Evolutionary conservation across 1,140 invertebrate species (phyloP), one percentile per base, ranked within the genome.

Genomic region (Lanistes nyassanus): DNA sequence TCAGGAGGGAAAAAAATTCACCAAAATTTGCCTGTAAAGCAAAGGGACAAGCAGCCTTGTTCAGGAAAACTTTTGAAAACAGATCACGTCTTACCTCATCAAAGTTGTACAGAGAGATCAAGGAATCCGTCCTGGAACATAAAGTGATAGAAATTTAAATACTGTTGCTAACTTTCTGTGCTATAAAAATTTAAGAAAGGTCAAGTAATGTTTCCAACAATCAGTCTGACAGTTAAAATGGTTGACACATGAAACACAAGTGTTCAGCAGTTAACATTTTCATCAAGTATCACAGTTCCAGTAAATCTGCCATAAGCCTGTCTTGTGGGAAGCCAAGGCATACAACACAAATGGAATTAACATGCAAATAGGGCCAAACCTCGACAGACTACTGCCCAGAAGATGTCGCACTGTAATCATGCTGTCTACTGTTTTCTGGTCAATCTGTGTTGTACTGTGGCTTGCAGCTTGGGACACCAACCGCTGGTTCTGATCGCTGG

Each of bases 361-460:
- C n/a, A n/a, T n/a, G n/a, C n/a, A n/a, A n/a, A n/a, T n/a, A n/a
- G 16, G 36, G 23, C 19, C 56, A 9, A 9, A 72, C 70, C 56
- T 65, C 37, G 71, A 60, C 58, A 76, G 55, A n/a, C 68, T 73
- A 29, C 29, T 58, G 16, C 70, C 64, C 60, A 79, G n/a, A 19
- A 79, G 53, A 29, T 79, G 79, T 9, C 81, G 78, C 2, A 85
- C 74, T 16, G 76, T 74, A 69, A 85, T 76, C 79, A 85, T 76
- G 39, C 42, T 62, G 42, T 82, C 79, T 9, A 85, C 78, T 29
- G 71, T 68, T 3, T 79, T 42, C 58, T 81, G 81, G 37, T 85
- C 80, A 0, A 85, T 76, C 37, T 79, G 66, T 19, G 53, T 82
- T 37, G 76, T 81, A 16, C 56, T 80, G 72, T 85, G 76, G n/a